Percentiles rank a stretch among this genome's conserved stretches.
Conservation (phyloP, 2,888 invertebrate species). For the Oscheius sp. region DNA sequence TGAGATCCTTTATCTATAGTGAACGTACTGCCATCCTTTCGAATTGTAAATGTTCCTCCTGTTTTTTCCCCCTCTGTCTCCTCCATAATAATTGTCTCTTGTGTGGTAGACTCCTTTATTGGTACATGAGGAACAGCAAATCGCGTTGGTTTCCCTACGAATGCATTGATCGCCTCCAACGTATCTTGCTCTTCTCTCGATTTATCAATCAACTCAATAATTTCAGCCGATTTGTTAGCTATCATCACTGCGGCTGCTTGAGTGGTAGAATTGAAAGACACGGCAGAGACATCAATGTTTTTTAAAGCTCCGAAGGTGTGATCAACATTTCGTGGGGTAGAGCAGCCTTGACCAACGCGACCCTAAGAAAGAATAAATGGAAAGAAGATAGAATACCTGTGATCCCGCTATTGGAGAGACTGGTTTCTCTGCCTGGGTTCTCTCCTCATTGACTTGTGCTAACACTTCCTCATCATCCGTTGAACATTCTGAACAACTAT, state of each 20-base stretch:
- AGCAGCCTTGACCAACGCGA: slow-evolving; percentile 24
- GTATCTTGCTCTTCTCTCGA: neutral
- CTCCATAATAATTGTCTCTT: neutral
- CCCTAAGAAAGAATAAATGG: slow-evolving; percentile 10
- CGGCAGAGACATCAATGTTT: slow-evolving; percentile 26
- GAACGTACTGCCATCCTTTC: too few relatives aligned
- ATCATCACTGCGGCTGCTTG: neutral
- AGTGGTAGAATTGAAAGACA: slow-evolving; percentile 9
- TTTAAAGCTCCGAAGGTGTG: slow-evolving; percentile 19
- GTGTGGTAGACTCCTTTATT: neutral
- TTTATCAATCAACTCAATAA: too few relatives aligned
- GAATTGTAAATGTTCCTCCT: neutral
- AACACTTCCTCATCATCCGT: slow-evolving; percentile 7
- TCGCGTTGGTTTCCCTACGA: neutral
- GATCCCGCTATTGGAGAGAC: neutral
- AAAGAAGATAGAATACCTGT: slow-evolving; percentile 4
- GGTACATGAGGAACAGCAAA: neutral
- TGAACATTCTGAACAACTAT: slow-evolving; percentile 13
- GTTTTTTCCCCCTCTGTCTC: neutral
- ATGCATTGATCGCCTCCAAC: neutral
- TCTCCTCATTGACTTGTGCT: neutral
- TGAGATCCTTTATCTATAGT: neutral
- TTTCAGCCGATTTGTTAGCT: neutral
- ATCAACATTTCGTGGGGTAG: slow-evolving; percentile 15
- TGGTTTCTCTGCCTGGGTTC: neutral